Evolutionary conservation across 1,140 invertebrate species (phyloP), one percentile per base, ranked within the genome.

Genomic region (Solenopsis invicta): DNA sequence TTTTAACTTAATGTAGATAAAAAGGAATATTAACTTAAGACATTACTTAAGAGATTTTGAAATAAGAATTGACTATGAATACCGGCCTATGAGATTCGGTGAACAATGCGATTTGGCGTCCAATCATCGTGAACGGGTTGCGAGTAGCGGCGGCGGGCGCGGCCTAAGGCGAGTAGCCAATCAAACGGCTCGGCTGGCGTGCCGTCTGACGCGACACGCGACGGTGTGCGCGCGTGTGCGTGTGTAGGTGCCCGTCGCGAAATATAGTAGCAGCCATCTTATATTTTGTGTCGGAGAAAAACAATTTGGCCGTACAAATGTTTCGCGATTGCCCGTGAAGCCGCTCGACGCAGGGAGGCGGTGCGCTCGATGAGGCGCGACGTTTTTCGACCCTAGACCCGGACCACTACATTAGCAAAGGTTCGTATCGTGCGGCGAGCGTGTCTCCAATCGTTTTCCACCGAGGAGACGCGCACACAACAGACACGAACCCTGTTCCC

Each of bases 271-370:
- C 94, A 94, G 95, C 95, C 95, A 95, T 95, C 95, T 95, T 95
- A 95, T 95, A 95, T 95, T 95, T 95, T 95, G 94, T 94, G 94
- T 95, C 94, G 89, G 93, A 95, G 94, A 95, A 95, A 95, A 95
- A 95, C 94, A 95, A 93, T 94, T 93, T 92, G 94, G 92, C 94
- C 91, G 92, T 94, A 93, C 92, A 95, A 95, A 95, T 95, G 94
- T 94, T 91, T 93, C 92, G 93, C 87, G 92, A 90, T 92, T 91
- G 90, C 71, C 93, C 94, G 94, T 95, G 94, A 95, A 94, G 91
- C 92, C 86, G 90, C 89, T 88, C 87, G 89, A 89, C 88, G 91
- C 92, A 89, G 87, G 90, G 91, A 93, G 91, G 92, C 92, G 80
- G 92, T 92, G 92, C 94, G 92, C 94, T 94, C 93, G 90, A 94